Percentiles rank a stretch among this genome's conserved stretches.
Evolutionary conservation across 2,797 vertebrate genomes (phyloP).

Genomic region (Spinibarbus caldwelli): DNA sequence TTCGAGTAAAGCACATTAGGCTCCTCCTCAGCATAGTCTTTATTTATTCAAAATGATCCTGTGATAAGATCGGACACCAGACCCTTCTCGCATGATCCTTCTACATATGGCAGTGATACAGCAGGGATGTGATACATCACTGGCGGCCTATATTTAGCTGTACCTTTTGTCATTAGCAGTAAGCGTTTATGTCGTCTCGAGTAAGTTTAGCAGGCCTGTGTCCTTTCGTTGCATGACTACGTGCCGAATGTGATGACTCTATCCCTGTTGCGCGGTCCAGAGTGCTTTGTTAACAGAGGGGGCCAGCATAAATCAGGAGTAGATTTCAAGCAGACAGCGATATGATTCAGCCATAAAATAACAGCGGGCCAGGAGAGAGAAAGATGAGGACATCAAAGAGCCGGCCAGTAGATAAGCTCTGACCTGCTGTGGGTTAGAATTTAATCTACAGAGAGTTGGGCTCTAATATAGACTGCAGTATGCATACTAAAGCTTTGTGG

Average conservation of each 20-base stretch:
- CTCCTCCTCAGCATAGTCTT: neutral
- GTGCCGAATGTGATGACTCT: constrained; percentile 58
- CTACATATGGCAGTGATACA: constrained; percentile 36
- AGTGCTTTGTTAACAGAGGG: constrained; percentile 47
- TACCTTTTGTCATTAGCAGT: constrained; percentile 16
- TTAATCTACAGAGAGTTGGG: neutral
- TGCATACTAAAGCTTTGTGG: constrained; percentile 15
- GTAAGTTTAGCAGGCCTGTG: constrained; percentile 12
- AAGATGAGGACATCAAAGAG: constrained; percentile 24
- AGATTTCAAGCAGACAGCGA: constrained; percentile 36
- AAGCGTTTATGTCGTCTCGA: constrained; percentile 10
- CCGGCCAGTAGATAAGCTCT: neutral
- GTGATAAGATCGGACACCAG: constrained; percentile 12
- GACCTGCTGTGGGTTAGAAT: constrained; percentile 9
- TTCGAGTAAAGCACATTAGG: neutral
- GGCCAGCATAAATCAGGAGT: constrained; percentile 55
- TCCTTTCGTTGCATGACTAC: constrained; percentile 39
- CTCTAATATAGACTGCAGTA: neutral
- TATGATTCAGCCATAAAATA: constrained; percentile 62
- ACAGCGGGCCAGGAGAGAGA: constrained; percentile 16
- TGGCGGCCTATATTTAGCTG: constrained; percentile 50
- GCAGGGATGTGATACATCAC: constrained; percentile 33
- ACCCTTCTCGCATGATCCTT: constrained; percentile 15
- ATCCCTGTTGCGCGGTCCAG: constrained; percentile 46
- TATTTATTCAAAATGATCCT: constrained; percentile 25